Base-by-base conservation (phyloP, 2,113 vertebrate species). In the Siphamia tubifer region DNA sequence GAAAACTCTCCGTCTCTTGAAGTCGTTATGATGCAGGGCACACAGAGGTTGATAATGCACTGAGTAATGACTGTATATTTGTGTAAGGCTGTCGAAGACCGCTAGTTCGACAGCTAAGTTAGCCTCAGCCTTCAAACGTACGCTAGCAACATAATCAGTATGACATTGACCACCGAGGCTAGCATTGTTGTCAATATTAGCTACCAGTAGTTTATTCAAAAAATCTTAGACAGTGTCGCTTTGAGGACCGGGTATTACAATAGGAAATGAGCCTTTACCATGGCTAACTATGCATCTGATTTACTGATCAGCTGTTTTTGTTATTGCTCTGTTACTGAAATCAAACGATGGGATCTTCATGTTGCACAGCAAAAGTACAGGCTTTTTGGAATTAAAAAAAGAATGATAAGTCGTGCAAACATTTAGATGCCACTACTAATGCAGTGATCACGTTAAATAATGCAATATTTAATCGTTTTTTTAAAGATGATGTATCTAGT, bases 291-390 rank as follows among this genome's bases (percentile, higher is more conserved):
- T 2, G 15, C 19, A 31, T 24, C 57, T 10, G 8, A 35, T 42
- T 12, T 61, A 3, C 73, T 48, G 40, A 32, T 79, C 74, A 75
- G 79, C 74, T 75, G 78, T 53, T 68, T 68, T 53, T 81, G 48
- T 78, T 67, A 21, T 43, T 17, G 36, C 45, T 43, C 15, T 12
- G 42, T 9, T 10, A 8, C 9, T 54, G 23, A 23, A 13, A 35
- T 8, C 21, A 31, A 53, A 57, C 64, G 61, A 42, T 36, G 60
- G 68, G 42, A 34, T 1, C 55, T 56, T 27, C 2, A 10, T 31
- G 0, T 9, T 1, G 0, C 9, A 10, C 28, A 2, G 19, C 43
- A 39, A 5, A 36, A 0, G 6, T 45, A 6, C 8, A 19, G n/a
- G 28, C n/a, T 1, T 30, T n/a, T 24, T 25, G 10, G 32, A 1